A percentile compares a stretch with the other conserved stretches of the same genome.
phyloP scores from a whole-genome alignment of 2,797 vertebrate species.

The Thunnus albacares region DNA sequence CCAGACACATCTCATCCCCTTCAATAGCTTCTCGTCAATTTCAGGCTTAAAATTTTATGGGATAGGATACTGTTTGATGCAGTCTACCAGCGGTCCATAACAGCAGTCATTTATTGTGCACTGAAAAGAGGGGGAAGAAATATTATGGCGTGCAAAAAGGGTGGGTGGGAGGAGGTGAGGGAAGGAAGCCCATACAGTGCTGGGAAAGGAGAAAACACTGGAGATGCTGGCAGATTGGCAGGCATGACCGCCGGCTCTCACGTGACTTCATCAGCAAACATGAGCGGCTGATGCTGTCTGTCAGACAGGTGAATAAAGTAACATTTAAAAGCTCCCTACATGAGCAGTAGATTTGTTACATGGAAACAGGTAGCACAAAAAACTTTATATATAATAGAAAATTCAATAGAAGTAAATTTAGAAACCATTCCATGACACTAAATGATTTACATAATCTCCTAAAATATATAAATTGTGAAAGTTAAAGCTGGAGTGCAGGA shows the following conservation, averaged over 20 bases:
- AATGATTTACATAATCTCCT: not conserved
- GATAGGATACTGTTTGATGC: conserved; percentile 99
- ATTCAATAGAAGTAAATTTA: not conserved
- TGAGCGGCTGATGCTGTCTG: conserved; percentile 77
- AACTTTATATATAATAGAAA: not conserved
- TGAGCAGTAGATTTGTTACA: conserved; percentile 5
- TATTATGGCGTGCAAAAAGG: conserved; percentile 75
- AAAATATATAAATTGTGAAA: not conserved
- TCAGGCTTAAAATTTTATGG: conserved; percentile 95
- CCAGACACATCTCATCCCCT: conserved; percentile 92
- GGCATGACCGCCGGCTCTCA: conserved; percentile 80
- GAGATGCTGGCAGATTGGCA: conserved; percentile 72
- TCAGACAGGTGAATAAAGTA: conserved; percentile 52
- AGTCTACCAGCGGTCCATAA: conserved; percentile 99
- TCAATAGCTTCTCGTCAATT: conserved; percentile 94
- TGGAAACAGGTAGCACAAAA: not conserved
- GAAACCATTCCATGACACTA: not conserved
- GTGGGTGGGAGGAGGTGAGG: conserved; percentile 51
- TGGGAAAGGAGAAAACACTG: conserved; percentile 61
- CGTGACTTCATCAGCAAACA: conserved; percentile 88
- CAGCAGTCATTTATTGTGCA: conserved; percentile 99
- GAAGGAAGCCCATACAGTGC: conserved; percentile 55
- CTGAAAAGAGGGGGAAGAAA: conserved; percentile 89
- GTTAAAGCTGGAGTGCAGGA: too few relatives aligned
- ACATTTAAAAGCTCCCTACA: conserved; percentile 52